Percentiles rank a stretch among this genome's conserved stretches.
Evolutionary conservation across 2,888 invertebrate genomes (phyloP).

Genomic region (Campoletis raptor): DNA sequence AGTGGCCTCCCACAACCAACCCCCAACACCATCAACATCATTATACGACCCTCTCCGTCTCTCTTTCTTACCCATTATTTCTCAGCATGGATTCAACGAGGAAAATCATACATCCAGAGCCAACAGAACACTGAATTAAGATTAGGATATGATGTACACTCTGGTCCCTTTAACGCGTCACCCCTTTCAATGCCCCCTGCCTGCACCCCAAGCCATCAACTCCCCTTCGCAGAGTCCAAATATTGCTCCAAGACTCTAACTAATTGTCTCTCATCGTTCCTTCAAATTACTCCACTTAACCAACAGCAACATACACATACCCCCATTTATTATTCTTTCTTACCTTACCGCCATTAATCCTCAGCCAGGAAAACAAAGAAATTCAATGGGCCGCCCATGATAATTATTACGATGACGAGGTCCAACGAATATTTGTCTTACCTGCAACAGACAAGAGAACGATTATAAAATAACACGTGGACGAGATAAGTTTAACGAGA

Average conservation of each 20-base stretch:
- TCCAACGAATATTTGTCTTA: conserved; percentile 55
- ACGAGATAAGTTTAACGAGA: conserved; percentile 5
- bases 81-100: conserved; percentile 15
- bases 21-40: conserved; percentile 16
- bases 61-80: conserved; percentile 45
- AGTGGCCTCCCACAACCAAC: conserved; percentile 46
- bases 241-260: conserved; percentile 48
- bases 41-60: conserved; percentile 3
- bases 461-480: conserved; percentile 6
- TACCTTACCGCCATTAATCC: conserved; percentile 39
- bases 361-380: conserved; percentile 46
- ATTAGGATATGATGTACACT: conserved; percentile 78
- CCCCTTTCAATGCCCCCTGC: background rate
- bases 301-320: background rate
- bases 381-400: background rate
- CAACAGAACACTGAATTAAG: conserved; percentile 80
- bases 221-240: conserved; percentile 45
- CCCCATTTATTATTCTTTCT: conserved; percentile 9
- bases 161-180: conserved; percentile 19
- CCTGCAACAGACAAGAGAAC: conserved; percentile 67
- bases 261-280: conserved; percentile 30
- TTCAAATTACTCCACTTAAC: conserved; percentile 13
- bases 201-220: background rate
- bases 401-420: conserved; percentile 18
- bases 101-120: conserved; percentile 46